phyloP scores from a whole-genome alignment of 2,113 vertebrate species.

The Scomber colias region DNA sequence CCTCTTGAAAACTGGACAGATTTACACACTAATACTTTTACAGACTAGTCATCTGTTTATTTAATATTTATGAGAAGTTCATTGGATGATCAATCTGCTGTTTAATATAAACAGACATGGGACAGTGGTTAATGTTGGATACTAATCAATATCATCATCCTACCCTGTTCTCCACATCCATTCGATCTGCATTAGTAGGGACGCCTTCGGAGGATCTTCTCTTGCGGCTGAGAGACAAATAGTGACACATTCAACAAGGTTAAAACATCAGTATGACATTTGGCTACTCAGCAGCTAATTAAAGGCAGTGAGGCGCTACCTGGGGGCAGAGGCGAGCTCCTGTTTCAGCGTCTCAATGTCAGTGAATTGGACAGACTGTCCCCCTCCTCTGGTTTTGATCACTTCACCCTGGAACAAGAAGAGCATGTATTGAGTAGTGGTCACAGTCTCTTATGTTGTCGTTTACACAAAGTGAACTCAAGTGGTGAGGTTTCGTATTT shows the following conservation, averaged over 20 bases:
- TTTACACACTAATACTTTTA: no score
- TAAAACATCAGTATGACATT: neutral
- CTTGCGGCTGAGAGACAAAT: conserved; percentile 84
- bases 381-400: conserved; percentile 93
- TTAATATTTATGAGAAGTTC: no score
- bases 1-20: no score
- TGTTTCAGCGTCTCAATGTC: conserved; percentile 95
- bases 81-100: neutral
- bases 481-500: neutral
- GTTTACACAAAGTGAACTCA: neutral
- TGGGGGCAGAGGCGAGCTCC: conserved; percentile 85
- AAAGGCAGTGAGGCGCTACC: conserved; percentile 56
- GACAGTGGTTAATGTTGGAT: neutral
- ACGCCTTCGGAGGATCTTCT: conserved; percentile 87
- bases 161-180: conserved; percentile 95
- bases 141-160: conserved; percentile 26
- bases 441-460: neutral
- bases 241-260: neutral
- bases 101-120: neutral
- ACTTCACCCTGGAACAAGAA: conserved; percentile 90
- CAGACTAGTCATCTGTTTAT: no score
- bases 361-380: conserved; percentile 96
- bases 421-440: neutral
- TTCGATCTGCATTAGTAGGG: conserved; percentile 87
- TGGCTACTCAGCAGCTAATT: neutral